These are phyloP conservation scores for Amazona ochrocephala DNA, from an alignment of 2,797 vertebrate genomes.

Conservation along the genomic window DNA sequence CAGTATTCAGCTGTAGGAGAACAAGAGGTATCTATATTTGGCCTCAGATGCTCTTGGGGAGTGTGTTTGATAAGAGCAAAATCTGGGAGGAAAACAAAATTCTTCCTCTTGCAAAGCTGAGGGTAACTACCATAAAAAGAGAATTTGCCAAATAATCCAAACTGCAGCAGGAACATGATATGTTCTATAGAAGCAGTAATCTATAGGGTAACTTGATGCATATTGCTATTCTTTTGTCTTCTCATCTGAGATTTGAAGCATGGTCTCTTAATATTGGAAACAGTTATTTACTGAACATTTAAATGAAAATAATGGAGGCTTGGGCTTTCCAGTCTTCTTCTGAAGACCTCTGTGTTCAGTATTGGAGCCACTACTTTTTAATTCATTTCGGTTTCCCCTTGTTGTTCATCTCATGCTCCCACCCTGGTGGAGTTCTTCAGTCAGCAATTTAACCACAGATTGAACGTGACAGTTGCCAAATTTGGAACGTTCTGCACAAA, in stretches of 20 bases:
- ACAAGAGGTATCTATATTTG: background rate
- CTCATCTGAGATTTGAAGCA: background rate
- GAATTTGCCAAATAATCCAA: background rate
- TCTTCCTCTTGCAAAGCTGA: background rate
- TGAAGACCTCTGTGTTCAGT: background rate
- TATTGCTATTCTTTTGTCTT: background rate
- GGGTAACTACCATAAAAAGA: background rate
- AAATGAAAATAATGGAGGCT: background rate
- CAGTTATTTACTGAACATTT: background rate
- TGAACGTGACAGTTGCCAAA: conserved; percentile 55
- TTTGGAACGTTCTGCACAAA: conserved; percentile 40
- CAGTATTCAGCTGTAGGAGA: background rate
- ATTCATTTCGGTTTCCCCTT: background rate
- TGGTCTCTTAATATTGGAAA: background rate
- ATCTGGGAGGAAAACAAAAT: background rate
- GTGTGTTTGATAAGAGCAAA: background rate
- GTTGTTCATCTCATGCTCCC: background rate
- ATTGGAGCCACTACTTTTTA: background rate
- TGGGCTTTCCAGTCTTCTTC: background rate
- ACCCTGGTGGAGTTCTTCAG: background rate
- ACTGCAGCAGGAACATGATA: background rate
- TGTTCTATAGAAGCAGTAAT: background rate
- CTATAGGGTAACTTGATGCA: background rate
- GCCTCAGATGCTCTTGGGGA: background rate
- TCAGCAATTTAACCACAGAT: conserved; percentile 31